Base-by-base conservation (phyloP, 92 coral and sea anemone genomes). In the Blastomussa wellsi region DNA sequence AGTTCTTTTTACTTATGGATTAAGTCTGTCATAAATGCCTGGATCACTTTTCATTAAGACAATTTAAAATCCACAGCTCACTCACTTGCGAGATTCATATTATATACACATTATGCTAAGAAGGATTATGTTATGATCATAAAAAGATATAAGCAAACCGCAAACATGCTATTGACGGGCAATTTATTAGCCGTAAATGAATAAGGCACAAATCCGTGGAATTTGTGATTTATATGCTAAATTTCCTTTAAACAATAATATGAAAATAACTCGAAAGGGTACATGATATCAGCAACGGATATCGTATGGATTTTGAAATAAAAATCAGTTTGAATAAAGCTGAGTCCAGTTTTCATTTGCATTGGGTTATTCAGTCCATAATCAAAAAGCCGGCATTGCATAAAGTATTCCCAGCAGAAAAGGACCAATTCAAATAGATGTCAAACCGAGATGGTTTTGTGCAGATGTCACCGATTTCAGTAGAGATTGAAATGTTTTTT, bases 151-250 rank as follows among this genome's bases (percentile, higher is more conserved):
- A 15, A 6, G 4, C 66, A 78, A n/a, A 79, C 83, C 83, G 51
- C 83, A 39, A 79, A 26, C 26, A 62, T 15, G n/a, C 17, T 28
- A 28, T 28, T 79, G 55, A 79, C 37, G 47, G 39, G 0, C 41
- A 32, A 37, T 57, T 77, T 33, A 77, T 77, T 49, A 62, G 72
- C 35, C n/a, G n/a, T 62, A 62, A 79, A 42, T 37, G 72, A 79
- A 62, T 16, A 38, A n/a, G 22, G 5, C 31, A 15, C 48, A 79
- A 62, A 39, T 38, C 70, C 24, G 65, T 48, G 11, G 28, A 76
- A 76, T 76, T 32, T 78, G 59, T 37, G 52, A 78, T 78, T 78
- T 33, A n/a, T 59, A 41, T 57, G 51, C 70, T 22, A 57, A 57
- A 48, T 48, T 76, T 17, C 22, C 26, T 47, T 60, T 70, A 60